phyloP scores from a whole-genome alignment of 1,140 invertebrate species.

The Spodoptera litura region DNA sequence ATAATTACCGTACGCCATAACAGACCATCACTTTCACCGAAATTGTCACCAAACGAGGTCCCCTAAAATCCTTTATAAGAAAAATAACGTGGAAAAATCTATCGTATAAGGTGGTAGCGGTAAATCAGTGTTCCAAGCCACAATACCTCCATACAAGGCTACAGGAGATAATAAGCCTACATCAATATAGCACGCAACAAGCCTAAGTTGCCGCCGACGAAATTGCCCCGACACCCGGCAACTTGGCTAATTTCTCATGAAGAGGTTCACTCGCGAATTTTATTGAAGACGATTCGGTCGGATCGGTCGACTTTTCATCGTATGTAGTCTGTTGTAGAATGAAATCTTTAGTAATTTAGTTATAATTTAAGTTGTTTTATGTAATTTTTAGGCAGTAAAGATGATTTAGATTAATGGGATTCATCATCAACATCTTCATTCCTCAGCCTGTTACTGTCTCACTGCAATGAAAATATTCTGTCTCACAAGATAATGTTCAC shows the following conservation, averaged over 20 bases:
- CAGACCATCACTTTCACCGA: slow-evolving; percentile 17
- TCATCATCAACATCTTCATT: too few relatives aligned
- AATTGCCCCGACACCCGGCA: slow-evolving; percentile 63
- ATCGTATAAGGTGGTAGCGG: slow-evolving; percentile 27
- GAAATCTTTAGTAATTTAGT: too few relatives aligned
- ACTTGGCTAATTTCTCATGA: slow-evolving; percentile 74
- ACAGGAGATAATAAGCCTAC: slow-evolving; percentile 49
- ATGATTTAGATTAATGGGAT: too few relatives aligned
- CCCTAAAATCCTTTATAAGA: slow-evolving; percentile 20
- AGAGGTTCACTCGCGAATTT: slow-evolving; percentile 48
- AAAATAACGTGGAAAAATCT: slow-evolving; percentile 21
- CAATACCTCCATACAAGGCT: slow-evolving; percentile 44
- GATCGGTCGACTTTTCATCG: background rate
- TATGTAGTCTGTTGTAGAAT: too few relatives aligned
- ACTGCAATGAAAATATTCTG: too few relatives aligned
- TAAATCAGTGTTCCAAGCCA: slow-evolving; percentile 39
- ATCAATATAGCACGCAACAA: slow-evolving; percentile 57
- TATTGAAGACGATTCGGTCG: slow-evolving; percentile 50
- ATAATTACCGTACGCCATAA: too few relatives aligned
- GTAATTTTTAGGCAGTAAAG: too few relatives aligned
- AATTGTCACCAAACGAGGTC: slow-evolving; percentile 7
- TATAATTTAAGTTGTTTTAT: too few relatives aligned
- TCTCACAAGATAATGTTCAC: too few relatives aligned
- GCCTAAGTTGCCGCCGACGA: slow-evolving; percentile 55
- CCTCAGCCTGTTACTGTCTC: too few relatives aligned